Base-by-base conservation (phyloP, 2,888 invertebrate species). In the Halictus ligatus region DNA sequence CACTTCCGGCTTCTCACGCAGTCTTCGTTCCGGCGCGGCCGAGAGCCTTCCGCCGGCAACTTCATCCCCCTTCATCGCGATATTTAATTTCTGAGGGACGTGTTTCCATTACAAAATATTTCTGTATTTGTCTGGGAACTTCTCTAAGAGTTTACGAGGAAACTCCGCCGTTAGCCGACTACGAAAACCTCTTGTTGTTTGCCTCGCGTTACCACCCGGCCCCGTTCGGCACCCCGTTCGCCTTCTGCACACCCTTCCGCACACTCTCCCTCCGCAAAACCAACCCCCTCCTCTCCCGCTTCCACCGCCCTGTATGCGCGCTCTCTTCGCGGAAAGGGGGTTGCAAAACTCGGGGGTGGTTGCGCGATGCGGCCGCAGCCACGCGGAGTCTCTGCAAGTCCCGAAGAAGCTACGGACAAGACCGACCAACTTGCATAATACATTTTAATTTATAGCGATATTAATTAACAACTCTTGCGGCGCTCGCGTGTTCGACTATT, bases 91-190 rank as follows among this genome's bases (percentile, higher is more conserved):
- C 92, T 91, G 90, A 89, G 92, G 87, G 91, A 94, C 93, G 94
- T 94, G 94, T 93, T 94, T 93, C 93, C 91, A 93, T 93, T 93
- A 93, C 93, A 92, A 94, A 94, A 94, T 94, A 94, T 94, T 94
- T 93, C 93, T 93, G 91, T 93, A 92, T 94, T 94, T 93, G 94
- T 94, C 94, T 93, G 93, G 90, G 88, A 94, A 94, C 92, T 94
- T 94, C 93, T 92, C 86, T 92, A 92, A 94, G 94, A 94, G 94
- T 94, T 94, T 93, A 92, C 91, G 93, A 92, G 93, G 91, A 92
- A 93, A 93, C 93, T 93, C 92, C 85, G 85, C 88, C 91, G 92
- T 92, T 93, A 90, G 86, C 86, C 83, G 78, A 86, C 90, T 92
- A 84, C 88, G 88, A 90, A 89, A 91, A 86, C 88, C 87, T 88